A percentile compares a stretch with the other conserved stretches of the same genome.
Conservation (phyloP, 2,797 vertebrate species). For the Limnodromus scolopaceus region DNA sequence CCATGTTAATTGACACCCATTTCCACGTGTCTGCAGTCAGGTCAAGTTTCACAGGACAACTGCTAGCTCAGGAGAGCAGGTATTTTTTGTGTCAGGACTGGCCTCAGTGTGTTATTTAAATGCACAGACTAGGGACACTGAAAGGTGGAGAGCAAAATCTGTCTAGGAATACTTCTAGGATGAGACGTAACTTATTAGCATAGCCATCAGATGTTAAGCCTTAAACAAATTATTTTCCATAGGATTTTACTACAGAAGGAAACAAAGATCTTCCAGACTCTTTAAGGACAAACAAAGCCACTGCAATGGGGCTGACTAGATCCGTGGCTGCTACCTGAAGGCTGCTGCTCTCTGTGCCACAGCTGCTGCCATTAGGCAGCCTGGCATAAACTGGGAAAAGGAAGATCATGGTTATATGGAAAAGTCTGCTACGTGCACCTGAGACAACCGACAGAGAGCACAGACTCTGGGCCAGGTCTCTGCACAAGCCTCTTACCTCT, state of each 20-base stretch:
- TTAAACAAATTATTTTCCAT: background rate
- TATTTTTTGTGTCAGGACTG: background rate
- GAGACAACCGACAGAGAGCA: background rate
- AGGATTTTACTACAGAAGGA: background rate
- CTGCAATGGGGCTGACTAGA: background rate
- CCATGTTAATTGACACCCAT: accelerated
- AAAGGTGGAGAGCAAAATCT: background rate
- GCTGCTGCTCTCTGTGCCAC: background rate
- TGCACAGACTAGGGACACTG: background rate
- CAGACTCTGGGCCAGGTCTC: background rate
- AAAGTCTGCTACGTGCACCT: background rate
- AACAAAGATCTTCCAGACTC: background rate
- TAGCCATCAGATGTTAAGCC: background rate
- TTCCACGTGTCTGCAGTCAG: background rate
- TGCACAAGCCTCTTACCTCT: background rate
- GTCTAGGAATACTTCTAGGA: background rate
- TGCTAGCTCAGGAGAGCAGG: background rate
- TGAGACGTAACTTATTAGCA: background rate
- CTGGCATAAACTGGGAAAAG: background rate
- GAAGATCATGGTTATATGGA: background rate
- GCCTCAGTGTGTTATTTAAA: background rate
- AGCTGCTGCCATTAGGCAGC: background rate
- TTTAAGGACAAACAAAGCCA: background rate
- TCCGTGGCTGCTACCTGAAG: background rate
- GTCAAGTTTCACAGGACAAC: background rate